Evolutionary conservation across 2,113 vertebrate species (phyloP).

Genomic region (Pseudorasbora parva): DNA sequence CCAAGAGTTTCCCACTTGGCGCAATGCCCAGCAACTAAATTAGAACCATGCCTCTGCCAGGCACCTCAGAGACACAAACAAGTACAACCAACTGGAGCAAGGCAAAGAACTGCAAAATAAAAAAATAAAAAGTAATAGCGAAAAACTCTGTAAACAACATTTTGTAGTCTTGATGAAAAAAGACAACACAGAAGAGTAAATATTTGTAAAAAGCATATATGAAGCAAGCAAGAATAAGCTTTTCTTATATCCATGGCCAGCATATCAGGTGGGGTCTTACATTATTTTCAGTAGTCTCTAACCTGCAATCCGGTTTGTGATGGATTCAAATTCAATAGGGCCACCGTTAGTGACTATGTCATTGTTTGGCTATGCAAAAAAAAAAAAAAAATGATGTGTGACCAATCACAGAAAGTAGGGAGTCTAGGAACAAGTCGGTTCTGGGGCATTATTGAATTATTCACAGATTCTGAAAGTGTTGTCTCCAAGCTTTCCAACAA

Average conservation of each 20-base stretch:
- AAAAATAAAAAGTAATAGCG: not conserved
- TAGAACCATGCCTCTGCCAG: constrained; percentile 52
- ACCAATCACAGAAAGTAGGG: too few relatives aligned
- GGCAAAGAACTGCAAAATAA: not conserved
- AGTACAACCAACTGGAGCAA: constrained; percentile 13
- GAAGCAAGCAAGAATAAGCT: not conserved
- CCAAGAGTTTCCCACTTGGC: constrained; percentile 54
- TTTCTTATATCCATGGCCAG: not conserved
- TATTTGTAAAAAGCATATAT: not conserved
- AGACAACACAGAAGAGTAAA: not conserved
- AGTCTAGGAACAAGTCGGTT: too few relatives aligned
- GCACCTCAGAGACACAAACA: constrained; percentile 44
- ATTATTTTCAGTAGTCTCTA: not conserved
- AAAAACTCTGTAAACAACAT: not conserved
- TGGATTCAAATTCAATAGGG: not conserved
- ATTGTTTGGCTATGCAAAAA: too few relatives aligned
- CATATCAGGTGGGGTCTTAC: not conserved
- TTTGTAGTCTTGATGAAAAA: not conserved
- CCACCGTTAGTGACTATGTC: too few relatives aligned
- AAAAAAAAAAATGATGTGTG: too few relatives aligned
- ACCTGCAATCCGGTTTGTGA: not conserved
- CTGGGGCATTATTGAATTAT: too few relatives aligned
- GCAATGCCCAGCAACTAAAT: constrained; percentile 59
- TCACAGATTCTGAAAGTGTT: too few relatives aligned
- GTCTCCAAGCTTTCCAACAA: too few relatives aligned